A percentile compares a stretch with the other conserved stretches of the same genome.
Evolutionary conservation across 1,140 invertebrate genomes (phyloP).

Genomic region (Papilio dardanus): DNA sequence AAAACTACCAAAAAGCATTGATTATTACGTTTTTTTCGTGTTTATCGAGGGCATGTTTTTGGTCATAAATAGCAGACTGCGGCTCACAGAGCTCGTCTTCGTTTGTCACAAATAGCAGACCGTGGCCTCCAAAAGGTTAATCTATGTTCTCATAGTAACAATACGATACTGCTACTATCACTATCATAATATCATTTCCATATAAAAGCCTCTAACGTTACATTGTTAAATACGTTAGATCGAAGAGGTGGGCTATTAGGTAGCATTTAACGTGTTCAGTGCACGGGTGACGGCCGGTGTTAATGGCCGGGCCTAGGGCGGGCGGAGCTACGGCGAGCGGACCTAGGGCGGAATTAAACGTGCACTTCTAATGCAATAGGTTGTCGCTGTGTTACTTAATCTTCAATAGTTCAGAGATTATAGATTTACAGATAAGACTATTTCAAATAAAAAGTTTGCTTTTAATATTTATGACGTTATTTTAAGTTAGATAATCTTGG

Average conservation of each 20-base stretch:
- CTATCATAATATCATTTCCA: neutral
- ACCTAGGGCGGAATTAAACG: neutral
- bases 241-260: slow-evolving; percentile 27
- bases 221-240: slow-evolving; percentile 26
- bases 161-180: neutral
- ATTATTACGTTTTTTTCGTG: no score
- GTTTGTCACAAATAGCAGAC: no score
- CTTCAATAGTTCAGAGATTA: neutral
- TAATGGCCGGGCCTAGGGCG: slow-evolving; percentile 29
- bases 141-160: neutral
- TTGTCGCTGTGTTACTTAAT: neutral
- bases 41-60: no score
- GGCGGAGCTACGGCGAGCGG: neutral
- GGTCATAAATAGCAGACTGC: no score
- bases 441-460: neutral
- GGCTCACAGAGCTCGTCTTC: no score
- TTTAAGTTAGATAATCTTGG: no score
- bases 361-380: slow-evolving; percentile 1
- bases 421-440: neutral
- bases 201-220: slow-evolving; percentile 9
- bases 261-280: slow-evolving; percentile 20
- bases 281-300: slow-evolving; percentile 28
- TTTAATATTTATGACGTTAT: no score
- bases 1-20: no score
- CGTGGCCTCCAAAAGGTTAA: no score